Evolutionary conservation across 2,888 invertebrate species (phyloP), one percentile per base, ranked within the genome.

Genomic region (Drosophila kokeensis): DNA sequence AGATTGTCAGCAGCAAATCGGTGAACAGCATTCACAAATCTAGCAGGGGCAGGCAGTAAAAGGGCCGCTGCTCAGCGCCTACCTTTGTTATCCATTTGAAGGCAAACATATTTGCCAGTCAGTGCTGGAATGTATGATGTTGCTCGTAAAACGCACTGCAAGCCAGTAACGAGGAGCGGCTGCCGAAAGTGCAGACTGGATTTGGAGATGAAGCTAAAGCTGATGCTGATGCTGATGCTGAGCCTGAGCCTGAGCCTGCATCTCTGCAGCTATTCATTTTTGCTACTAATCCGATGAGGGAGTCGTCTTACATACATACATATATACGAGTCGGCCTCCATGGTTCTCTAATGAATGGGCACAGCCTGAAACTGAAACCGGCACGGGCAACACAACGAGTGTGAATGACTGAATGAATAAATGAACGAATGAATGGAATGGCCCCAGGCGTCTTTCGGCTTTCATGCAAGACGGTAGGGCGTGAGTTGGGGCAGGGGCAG

Each of bases 201-300:
- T 8, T 36, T 66, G 45, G 4, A 11, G 21, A 49, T 53, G 53
- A 45, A 24, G 21, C 38, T 69, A 42, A 13, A 18, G 55, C 18
- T 30, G 13, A 5, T 13, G 53, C 38, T 49, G n/a, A n/a, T n/a
- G 55, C 18, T 30, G 13, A 5, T 13, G 53, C 38, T 49, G n/a
- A n/a, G n/a, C n/a, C n/a, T n/a, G 32, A 0, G 29, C 42, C 60
- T 42, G 52, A 5, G 38, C 58, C 27, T 57, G 68, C 50, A 65
- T 38, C 18, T 29, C 34, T 53, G 63, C 71, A 68, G 82, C 83
- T 80, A 85, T 87, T 87, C 87, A 86, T 87, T 87, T 73, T 71
- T 64, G 69, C 69, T 73, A 75, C 78, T 83, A 83, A 86, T 86
- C 83, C 79, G 70, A 82, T 84, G 87, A 80, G 84, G 85, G 84